Evolutionary conservation across 92 coral and sea anemone species (phyloP).

Genomic region (Pocillopora meandrina): DNA sequence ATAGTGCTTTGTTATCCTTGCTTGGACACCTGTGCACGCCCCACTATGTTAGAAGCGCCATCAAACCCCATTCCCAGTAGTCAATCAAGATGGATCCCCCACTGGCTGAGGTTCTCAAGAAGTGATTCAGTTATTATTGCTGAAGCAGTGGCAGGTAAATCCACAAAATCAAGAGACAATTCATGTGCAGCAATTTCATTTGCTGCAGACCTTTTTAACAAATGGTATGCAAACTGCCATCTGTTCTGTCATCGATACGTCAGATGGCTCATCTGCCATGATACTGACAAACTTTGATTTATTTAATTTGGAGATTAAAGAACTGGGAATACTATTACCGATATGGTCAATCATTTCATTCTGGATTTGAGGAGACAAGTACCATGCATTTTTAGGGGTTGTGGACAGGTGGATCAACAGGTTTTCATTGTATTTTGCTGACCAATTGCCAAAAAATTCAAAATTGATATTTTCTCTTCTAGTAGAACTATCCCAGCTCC

Average conservation of each 20-base stretch:
- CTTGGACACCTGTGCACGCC: slow-evolving; percentile 40
- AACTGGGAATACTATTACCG: slow-evolving; percentile 40
- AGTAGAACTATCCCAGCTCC: slow-evolving; percentile 43
- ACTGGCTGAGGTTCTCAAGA: slow-evolving; percentile 32
- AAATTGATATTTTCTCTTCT: slow-evolving; percentile 44
- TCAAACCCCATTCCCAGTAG: slow-evolving; percentile 57
- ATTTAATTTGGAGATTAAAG: slow-evolving; percentile 26
- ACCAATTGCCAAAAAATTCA: slow-evolving; percentile 47
- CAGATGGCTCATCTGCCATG: slow-evolving; percentile 50
- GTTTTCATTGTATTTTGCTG: slow-evolving; percentile 40
- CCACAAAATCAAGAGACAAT: slow-evolving; percentile 46
- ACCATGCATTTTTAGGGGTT: slow-evolving; percentile 40
- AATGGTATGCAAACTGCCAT: slow-evolving; percentile 37
- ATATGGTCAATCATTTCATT: slow-evolving; percentile 49
- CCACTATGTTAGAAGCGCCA: slow-evolving; percentile 40
- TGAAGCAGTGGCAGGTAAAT: slow-evolving; percentile 49
- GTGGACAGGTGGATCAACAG: slow-evolving; percentile 35
- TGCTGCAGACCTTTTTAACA: slow-evolving; percentile 22
- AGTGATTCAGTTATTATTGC: slow-evolving; percentile 44
- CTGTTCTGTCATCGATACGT: slow-evolving; percentile 49
- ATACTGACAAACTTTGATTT: slow-evolving; percentile 48
- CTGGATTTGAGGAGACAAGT: slow-evolving; percentile 57
- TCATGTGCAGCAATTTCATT: neutral
- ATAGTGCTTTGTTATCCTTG: slow-evolving; percentile 41
- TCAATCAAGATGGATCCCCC: slow-evolving; percentile 44